Base-by-base conservation (phyloP, 2,797 vertebrate species). In the Tenualosa thibaudeaui region DNA sequence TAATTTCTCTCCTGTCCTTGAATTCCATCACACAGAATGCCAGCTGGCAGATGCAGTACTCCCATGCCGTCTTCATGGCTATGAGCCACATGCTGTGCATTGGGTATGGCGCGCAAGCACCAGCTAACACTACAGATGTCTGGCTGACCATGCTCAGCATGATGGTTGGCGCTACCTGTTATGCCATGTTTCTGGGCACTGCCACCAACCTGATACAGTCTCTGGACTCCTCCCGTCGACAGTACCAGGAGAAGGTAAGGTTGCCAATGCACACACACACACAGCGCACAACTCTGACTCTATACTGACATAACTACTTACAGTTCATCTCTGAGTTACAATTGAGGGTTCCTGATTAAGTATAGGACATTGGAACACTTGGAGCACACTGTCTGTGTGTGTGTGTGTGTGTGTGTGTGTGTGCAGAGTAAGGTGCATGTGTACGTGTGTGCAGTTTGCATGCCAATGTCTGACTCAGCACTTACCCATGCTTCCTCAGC, bases 1-100 rank as follows among this genome's bases (percentile, higher is more conserved):
- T 53, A 15, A 43, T n/a, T 40, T 81, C 31, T 37, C 26, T 31
- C 12, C 22, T 37, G 12, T n/a, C 5, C 10, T 51, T 51, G 8
- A 51, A 40, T 62, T 24, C 58, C 7, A 62, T 62, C 58, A 24
- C n/a, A 5, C 5, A 78, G 71, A 43, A 78, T 46, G 89, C 97
- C 65, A 97, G 97, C 0, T 99, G 98, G 98, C 97, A 97, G 2
- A 94, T 98, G 40, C 96, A 98, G 37, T 99, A 99, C 90, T 99
- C 98, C 81, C 98, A 97, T 0, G 94, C 98, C 7, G 91, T 98
- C 86, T 99, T 99, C 89, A 99, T 98, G 94, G 96, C 98, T 51
- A 99, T 99, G 97, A 99, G 98, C 90, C 98, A 99, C 95, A 99
- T 99, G 98, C 90, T 99, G 78, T 99, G 98, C 88, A 98, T 99